Conservation (phyloP, 2,113 vertebrate species). For the Gallinago undulata region DNA sequence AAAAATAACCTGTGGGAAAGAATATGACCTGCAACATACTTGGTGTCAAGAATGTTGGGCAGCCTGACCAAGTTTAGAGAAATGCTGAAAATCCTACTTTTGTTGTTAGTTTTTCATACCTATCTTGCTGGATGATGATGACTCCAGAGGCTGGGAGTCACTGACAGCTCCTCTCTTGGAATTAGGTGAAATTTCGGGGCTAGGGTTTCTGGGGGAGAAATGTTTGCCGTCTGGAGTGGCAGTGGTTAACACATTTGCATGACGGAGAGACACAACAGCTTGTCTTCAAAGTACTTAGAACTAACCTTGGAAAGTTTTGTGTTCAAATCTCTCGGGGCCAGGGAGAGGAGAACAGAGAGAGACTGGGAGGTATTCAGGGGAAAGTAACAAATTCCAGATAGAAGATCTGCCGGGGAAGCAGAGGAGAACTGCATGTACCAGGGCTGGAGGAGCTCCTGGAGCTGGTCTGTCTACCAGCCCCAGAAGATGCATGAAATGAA, state of each 20-base stretch:
- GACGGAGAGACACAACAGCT: not conserved
- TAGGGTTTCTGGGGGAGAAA: not conserved
- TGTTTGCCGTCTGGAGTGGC: not conserved
- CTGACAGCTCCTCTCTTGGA: not conserved
- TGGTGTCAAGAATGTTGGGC: not conserved
- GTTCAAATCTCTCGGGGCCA: not conserved
- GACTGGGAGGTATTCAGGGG: not conserved
- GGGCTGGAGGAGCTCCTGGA: not conserved
- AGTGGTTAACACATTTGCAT: not conserved
- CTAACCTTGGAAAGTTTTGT: not conserved
- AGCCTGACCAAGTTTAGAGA: not conserved
- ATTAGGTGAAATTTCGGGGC: not conserved
- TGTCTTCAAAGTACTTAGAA: not conserved
- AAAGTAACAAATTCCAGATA: not conserved
- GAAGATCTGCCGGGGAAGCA: not conserved
- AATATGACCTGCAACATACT: not conserved
- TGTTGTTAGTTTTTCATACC: not conserved
- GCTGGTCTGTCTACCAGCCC: not conserved
- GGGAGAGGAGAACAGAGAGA: not conserved
- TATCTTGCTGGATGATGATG: not conserved
- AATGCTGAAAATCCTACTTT: not conserved
- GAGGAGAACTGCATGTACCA: not conserved
- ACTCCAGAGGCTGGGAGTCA: not conserved
- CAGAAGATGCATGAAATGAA: not conserved
- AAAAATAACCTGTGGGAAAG: not conserved